A percentile compares a stretch with the other conserved stretches of the same genome.
Evolutionary conservation across 92 coral and sea anemone genomes (phyloP).

Genomic region (Ricordea florida): DNA sequence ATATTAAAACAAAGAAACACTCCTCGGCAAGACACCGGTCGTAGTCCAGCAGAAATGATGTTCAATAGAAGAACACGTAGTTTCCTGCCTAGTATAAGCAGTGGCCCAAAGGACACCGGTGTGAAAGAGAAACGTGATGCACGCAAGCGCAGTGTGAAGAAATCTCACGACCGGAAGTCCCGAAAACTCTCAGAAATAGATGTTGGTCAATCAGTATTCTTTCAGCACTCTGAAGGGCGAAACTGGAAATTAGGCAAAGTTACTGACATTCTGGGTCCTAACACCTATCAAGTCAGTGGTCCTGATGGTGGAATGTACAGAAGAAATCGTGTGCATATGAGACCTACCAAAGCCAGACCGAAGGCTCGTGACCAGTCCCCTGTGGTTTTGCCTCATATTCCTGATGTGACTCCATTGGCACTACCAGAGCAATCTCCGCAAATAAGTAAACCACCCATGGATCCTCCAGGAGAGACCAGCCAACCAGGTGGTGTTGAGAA

Average conservation of each 20-base stretch:
- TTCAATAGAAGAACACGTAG: conserved; percentile 45
- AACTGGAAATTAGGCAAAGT: conserved; percentile 45
- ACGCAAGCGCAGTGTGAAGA: conserved; percentile 41
- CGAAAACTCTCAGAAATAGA: conserved; percentile 28
- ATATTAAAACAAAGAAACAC: conserved; percentile 57
- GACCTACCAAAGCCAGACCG: too few species aligned
- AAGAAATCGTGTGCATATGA: conserved; percentile 42
- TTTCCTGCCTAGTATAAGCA: conserved; percentile 29
- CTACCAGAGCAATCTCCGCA: too few species aligned
- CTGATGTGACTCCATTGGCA: too few species aligned
- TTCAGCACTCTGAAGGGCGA: conserved; percentile 35
- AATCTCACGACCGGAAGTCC: conserved; percentile 24
- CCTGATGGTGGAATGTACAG: conserved; percentile 27
- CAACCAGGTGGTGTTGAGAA: too few species aligned
- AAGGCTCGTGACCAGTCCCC: too few species aligned
- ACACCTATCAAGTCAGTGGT: conserved; percentile 41
- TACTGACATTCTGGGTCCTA: conserved; percentile 38
- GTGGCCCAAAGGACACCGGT: conserved; percentile 24
- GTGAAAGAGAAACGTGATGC: conserved; percentile 43
- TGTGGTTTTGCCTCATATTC: too few species aligned
- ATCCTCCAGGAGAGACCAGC: too few species aligned
- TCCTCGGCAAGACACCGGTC: conserved; percentile 60
- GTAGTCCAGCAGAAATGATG: conserved; percentile 59
- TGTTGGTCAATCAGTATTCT: conserved; percentile 52
- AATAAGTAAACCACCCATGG: too few species aligned